Evolutionary conservation across 2,113 vertebrate species (phyloP).

Genomic region (Zapornia atra): DNA sequence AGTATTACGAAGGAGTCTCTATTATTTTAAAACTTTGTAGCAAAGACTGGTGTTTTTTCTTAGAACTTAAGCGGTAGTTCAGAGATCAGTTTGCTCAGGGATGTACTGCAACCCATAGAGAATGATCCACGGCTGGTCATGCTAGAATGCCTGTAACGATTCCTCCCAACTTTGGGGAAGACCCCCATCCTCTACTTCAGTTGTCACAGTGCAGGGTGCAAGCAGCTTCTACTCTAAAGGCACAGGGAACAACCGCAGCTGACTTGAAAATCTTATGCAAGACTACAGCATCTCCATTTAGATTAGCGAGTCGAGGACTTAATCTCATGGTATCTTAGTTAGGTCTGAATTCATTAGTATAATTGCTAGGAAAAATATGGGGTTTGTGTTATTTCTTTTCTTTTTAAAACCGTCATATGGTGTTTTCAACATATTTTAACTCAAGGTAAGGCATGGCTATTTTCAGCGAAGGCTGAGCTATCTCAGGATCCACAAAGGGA

Average conservation of each 20-base stretch:
- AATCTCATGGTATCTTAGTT: not conserved
- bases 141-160: not conserved
- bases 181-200: not conserved
- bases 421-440: not conserved
- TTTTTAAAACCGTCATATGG: not conserved
- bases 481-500: not conserved
- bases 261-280: not conserved
- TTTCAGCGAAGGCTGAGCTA: not conserved
- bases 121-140: not conserved
- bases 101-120: not conserved
- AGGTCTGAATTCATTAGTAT: not conserved
- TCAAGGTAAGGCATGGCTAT: not conserved
- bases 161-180: not conserved
- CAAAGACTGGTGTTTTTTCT: not conserved
- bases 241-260: fast-evolving
- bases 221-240: not conserved
- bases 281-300: not conserved
- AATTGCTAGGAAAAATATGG: not conserved
- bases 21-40: not conserved
- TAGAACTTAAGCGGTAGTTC: not conserved
- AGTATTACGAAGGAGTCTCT: not conserved
- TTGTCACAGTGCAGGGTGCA: fast-evolving
- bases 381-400: not conserved
- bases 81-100: not conserved
- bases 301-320: not conserved